Evolutionary conservation across 2,797 vertebrate genomes (phyloP), one percentile per base, ranked within the genome.

Genomic region (Apodemus agrarius): DNA sequence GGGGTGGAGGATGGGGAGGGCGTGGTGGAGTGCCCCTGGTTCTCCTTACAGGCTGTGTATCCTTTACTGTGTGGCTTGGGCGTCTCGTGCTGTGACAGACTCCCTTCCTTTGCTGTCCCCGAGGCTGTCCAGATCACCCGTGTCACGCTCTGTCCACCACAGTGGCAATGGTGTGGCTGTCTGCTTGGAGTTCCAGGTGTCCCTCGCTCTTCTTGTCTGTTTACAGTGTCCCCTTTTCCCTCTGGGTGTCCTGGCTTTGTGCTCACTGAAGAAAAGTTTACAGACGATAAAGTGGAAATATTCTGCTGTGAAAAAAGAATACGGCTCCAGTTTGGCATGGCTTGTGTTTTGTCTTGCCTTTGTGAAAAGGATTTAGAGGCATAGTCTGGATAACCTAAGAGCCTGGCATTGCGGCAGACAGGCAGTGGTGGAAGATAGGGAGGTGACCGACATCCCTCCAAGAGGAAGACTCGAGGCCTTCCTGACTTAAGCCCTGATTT

Each of bases 261-360:
- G 93, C 97, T 98, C 97, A 99, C 98, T 97, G 98, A 98, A 98
- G 98, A 98, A 49, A 46, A 49, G 19, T 86, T 72, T 72, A 69
- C 65, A 98, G 98, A 98, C 97, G 98, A 98, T 98, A 98, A 99
- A 98, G 97, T 91, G 93, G 78, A 94, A 96, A 90, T 87, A 65
- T 97, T 97, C 97, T 97, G 97, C 97, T 95, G 88, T 93, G 85
- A 92, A 82, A 34, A 61, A 46, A 61, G 24, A 57, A 57, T 40
- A 54, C 11, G 21, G 54, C 26, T 69, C 88, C 0, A 13, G 26
- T 63, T 90, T 95, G 69, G n/a, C 12, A 5, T 86, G 79, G 76
- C 82, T 93, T 95, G 34, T 89, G 63, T 90, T 94, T 94, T 93
- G 16, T 93, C 86, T 97, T 93, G 57, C 79, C 63, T 96, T n/a